These are phyloP conservation scores for Cryptocheilus praepositus DNA, from an alignment of 2,888 invertebrate species.

Conservation along the genomic window DNA sequence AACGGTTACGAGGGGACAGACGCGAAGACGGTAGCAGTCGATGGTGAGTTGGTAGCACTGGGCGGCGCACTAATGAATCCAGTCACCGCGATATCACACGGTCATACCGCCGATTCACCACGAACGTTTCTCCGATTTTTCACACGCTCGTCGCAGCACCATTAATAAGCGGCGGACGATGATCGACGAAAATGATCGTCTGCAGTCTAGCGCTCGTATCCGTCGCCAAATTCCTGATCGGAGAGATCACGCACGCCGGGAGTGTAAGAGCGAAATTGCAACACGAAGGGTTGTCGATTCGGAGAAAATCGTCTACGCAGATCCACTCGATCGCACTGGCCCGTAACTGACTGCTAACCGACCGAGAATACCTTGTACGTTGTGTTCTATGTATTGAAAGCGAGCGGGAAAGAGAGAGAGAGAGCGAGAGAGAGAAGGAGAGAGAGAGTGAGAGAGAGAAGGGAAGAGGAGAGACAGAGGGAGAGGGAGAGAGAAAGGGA, in stretches of 20 bases:
- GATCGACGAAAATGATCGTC: background rate
- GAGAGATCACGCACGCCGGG: background rate
- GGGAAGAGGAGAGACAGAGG: conserved; percentile 5
- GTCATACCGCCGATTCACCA: no score
- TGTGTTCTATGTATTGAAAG: conserved; percentile 17
- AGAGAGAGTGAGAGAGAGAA: conserved; percentile 30
- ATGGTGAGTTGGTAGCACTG: no score
- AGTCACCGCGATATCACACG: no score
- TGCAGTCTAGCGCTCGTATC: background rate
- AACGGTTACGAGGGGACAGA: no score
- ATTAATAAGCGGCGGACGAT: background rate
- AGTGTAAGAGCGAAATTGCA: background rate
- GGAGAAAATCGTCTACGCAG: conserved; percentile 11
- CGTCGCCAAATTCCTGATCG: background rate
- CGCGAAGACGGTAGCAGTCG: no score
- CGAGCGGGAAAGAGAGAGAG: conserved; percentile 27
- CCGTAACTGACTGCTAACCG: conserved; percentile 46
- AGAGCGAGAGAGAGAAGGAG: conserved; percentile 42
- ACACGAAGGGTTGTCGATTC: background rate
- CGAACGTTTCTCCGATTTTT: no score
- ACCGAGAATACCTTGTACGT: conserved; percentile 39
- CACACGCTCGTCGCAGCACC: no score
- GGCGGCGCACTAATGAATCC: no score
- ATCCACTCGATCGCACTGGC: conserved; percentile 42
- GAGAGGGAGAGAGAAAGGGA: conserved; percentile 14